Evolutionary conservation across 2,888 invertebrate species (phyloP).

Genomic region (Perithous albicinctus): DNA sequence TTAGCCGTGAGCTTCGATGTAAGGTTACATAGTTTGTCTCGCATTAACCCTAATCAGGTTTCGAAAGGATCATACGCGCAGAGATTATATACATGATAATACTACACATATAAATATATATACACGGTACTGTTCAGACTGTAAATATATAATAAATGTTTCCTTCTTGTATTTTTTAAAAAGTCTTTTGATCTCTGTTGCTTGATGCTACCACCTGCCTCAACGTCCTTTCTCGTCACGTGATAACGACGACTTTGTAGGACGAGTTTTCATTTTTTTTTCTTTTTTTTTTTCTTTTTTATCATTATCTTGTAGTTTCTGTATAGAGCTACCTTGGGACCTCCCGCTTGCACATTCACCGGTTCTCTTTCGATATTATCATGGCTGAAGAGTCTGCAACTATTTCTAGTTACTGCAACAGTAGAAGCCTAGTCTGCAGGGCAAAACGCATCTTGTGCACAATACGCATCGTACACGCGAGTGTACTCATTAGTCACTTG

Average conservation of each 20-base stretch:
- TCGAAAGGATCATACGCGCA: constrained; percentile 46
- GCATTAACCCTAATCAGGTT: constrained; percentile 37
- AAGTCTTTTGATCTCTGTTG: constrained; percentile 27
- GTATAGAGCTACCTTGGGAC: constrained; percentile 21
- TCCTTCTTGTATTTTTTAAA: constrained; percentile 77
- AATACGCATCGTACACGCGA: constrained; percentile 68
- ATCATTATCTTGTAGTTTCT: constrained; percentile 19
- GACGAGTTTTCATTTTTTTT: background rate
- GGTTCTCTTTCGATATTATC: constrained; percentile 53
- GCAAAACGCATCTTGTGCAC: constrained; percentile 45
- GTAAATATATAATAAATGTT: constrained; percentile 74
- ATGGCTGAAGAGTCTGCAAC: constrained; percentile 22
- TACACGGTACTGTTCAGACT: constrained; percentile 57
- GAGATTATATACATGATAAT: constrained; percentile 57
- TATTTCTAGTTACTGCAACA: constrained; percentile 49
- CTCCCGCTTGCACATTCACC: constrained; percentile 19
- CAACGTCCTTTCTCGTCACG: background rate
- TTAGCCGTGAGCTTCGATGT: constrained; percentile 15
- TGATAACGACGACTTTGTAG: constrained; percentile 68
- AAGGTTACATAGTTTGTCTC: constrained; percentile 14
- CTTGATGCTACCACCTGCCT: constrained; percentile 12
- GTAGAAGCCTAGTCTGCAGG: constrained; percentile 22
- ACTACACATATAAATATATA: constrained; percentile 46
- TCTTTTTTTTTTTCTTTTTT: background rate
- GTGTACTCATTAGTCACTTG: constrained; percentile 82